Base-by-base conservation (phyloP, 1,140 invertebrate species). In the Diachasma alloeum region DNA sequence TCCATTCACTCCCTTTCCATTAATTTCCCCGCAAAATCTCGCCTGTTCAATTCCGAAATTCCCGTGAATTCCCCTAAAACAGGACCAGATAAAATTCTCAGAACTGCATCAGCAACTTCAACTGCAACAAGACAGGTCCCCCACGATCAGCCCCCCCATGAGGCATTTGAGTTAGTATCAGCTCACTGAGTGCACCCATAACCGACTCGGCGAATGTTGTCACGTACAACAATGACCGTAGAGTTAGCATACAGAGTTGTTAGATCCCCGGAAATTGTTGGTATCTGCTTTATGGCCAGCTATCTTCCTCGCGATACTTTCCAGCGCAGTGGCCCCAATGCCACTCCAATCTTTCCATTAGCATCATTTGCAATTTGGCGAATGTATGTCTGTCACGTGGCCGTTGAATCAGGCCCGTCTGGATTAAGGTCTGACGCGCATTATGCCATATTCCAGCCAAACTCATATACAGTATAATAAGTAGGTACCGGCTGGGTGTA, bases 391-490 rank as follows among this genome's bases (percentile, higher is more conserved):
- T 56, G 19, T 56, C 48, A 56, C 48, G 48, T 56, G 48, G 48
- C 48, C 4, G 48, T 10, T 42, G 39, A 42, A 42, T 42, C 31
- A 31, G 31, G 31, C 39, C 39, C 10, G 13, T 10, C 39, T 42
- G 39, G 39, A 42, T 56, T 56, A 56, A 56, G 48, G 48, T 19
- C 48, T 56, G 48, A 56, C 48, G 48, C 15, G 48, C 48, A 56
- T 56, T 56, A 56, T 48, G 44, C 44, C 11, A 48, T 48, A 48
- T 56, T 56, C 19, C 48, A 22, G 48, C n/a, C 48, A 56, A 56
- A 56, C 48, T 56, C 48, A 56, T 56, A 56, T 56, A 56, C n/a
- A 56, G 48, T 56, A 56, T 56, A 56, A 56, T 56, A 56, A 56
- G 48, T 56, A 56, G 48, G 48, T 56, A 56, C n/a, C 48, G 48